phyloP scores from a whole-genome alignment of 2,888 invertebrate species.

The Lepidocyrtinus sp. region DNA sequence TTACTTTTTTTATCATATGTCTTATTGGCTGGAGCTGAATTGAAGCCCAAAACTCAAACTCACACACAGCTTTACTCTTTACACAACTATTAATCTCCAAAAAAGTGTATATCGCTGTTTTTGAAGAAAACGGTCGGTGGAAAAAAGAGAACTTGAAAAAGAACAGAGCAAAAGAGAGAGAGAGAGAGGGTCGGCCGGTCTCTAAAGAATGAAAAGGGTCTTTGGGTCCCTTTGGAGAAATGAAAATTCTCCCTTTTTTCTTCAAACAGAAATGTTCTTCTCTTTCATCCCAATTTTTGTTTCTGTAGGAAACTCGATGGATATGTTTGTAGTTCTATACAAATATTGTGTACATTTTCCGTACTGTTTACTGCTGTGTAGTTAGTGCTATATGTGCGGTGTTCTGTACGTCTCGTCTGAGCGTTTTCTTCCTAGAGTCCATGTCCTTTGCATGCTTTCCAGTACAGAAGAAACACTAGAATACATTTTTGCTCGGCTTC shows the following conservation, averaged over 20 bases:
- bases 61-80: not conserved
- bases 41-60: not conserved
- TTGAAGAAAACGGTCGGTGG: conserved; percentile 8
- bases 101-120: not conserved
- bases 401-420: too few species aligned
- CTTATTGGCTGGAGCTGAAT: not conserved
- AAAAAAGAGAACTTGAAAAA: conserved; percentile 6
- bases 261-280: conserved; percentile 38
- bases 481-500: not conserved
- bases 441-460: not conserved
- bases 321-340: not conserved
- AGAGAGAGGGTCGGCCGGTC: conserved; percentile 52
- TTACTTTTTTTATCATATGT: not conserved
- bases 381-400: too few species aligned
- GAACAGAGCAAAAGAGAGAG: conserved; percentile 20
- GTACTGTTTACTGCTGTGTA: not conserved
- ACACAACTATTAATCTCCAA: not conserved
- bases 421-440: not conserved
- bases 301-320: not conserved
- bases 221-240: conserved; percentile 64
- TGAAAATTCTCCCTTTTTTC: conserved; percentile 58
- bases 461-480: not conserved
- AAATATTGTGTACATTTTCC: not conserved
- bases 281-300: not conserved
- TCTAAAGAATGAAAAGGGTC: conserved; percentile 63